Base-by-base conservation (phyloP, 2,797 vertebrate genomes). In the Hypotaenidia okinawae region DNA sequence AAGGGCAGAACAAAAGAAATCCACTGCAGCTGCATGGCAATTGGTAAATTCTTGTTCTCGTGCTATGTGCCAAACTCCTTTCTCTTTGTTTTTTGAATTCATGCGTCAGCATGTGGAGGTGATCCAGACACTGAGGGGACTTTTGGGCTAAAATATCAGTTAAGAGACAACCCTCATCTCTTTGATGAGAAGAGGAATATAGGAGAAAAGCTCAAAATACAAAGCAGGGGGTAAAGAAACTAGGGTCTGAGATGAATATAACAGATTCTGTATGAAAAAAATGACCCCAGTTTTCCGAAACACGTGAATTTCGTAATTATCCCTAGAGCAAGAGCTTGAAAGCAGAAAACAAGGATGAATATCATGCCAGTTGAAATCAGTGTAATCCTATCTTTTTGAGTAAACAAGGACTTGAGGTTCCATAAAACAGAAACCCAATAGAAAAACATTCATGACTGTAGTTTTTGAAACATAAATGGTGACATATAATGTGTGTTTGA, bases 1-100 rank as follows among this genome's bases (percentile, higher is more conserved):
- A 87, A 52, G 82, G 93, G 94, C 84, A 94, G 76, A 93, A 94
- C 92, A 97, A 92, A 96, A 93, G 89, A 94, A 95, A 96, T 89
- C 37, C 61, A 84, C 55, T 84, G 62, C 92, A 97, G 90, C 79
- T 92, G 77, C 75, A 37, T n/a, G 54, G 78, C 86, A 89, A 89
- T 96, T 92, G 84, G 72, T 89, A 94, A 91, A 91, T 90, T 95
- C 78, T 83, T 85, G 24, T 84, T 89, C 83, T 95, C 84, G 79
- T 94, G 88, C 85, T 92, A 73, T 13, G 25, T 94, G 88, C 77
- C 77, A 92, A 89, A 85, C 10, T 76, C 43, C 45, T 89, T 95
- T 77, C 57, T 89, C 51, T 94, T 86, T 62, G 18, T 24, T 84
- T 82, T 47, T 59, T 16, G 82, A 91, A 89, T 83, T 84, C 55